Evolutionary conservation across 1,140 invertebrate genomes (phyloP), one percentile per base, ranked within the genome.

Genomic region (Nebria ingens): DNA sequence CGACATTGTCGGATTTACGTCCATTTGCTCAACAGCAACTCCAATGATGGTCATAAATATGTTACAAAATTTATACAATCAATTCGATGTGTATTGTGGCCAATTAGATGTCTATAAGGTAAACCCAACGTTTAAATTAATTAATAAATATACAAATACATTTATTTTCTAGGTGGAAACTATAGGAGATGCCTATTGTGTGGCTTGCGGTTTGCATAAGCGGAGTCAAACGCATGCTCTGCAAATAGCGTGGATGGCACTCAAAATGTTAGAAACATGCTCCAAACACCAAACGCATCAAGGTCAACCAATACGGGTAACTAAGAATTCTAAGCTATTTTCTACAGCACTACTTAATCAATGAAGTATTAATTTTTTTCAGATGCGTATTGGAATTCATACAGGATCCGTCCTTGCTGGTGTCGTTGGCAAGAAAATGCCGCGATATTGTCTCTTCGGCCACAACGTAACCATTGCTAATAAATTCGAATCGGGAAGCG

Each of bases 1-100:
- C 65, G 92, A 95, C 64, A 94, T 97, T 49, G 92, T 96, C 2
- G 92, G 92, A n/a, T 96, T 97, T 70, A 96, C 93, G 1, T 90
- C 89, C 19, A 97, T 93, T 62, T 93, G 91, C 64, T 87, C 88
- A 0, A 89, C 88, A 0, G 86, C 90, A 6, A 92, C 90, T 0
- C 90, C 90, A 0, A 88, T 93, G 80, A 93, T 93, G 89, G 91
- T 95, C 17, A 92, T 95, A 63, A 89, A 86, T 64, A 94, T 97
- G 91, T 77, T 97, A 20, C 89, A 94, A 66, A 84, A 85, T 59
- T 76, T 97, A 17, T 97, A 97, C 73, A 92, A 89, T 61, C 85
- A 90, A 64, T 97, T 95, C 65, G 93, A 97, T 69, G 78, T 85
- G 19, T 93, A 85, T 71, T 94, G 91, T 62, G 92, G 89, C 57